Evolutionary conservation across 2,888 invertebrate species (phyloP), one percentile per base, ranked within the genome.

Genomic region (Papilio protenor): DNA sequence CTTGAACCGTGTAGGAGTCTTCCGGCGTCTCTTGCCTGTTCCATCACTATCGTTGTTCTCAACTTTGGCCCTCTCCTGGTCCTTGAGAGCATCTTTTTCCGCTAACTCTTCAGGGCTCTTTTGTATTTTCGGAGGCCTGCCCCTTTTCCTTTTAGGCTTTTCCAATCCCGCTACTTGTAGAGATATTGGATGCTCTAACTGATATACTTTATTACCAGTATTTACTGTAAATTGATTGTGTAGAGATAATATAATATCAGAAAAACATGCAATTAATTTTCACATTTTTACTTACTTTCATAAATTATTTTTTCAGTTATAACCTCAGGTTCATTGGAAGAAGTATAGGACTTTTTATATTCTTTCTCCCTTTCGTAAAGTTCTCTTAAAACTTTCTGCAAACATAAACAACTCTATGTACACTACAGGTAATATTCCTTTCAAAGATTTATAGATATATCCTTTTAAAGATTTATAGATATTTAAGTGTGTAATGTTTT

Each of bases 141-240:
- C 97, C 47, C 97, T 92, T 88, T 97, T 97, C 76, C 96, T 92
- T 85, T 95, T 96, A 0, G 97, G 97, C 82, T 95, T 96, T 49
- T 96, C 96, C 33, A 96, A 87, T 1, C 96, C 97, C 78, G 96
- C 96, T 81, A 96, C 95, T 91, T 95, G 95, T 23, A 97, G 89
- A 2, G 96, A 90, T 81, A 96, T 93, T 27, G 96, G 96, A 85
- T 97, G 97, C 47, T 96, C 96, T 0, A 95, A 91, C 78, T 96
- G 94, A 87, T 96, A 97, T 66, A 96, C 89, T 1, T 96, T 95
- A 82, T 96, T 95, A 81, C 95, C 95, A 40, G 96, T 95, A 81
- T 95, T 92, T 80, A 96, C 96, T 96, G 86, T 33, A 91, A 83
- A 75, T n/a, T 27, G 8, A 70, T 18, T 23, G 45, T n/a, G 55